Base-by-base conservation (phyloP, 2,113 vertebrate species). In the Tetrao urogallus region DNA sequence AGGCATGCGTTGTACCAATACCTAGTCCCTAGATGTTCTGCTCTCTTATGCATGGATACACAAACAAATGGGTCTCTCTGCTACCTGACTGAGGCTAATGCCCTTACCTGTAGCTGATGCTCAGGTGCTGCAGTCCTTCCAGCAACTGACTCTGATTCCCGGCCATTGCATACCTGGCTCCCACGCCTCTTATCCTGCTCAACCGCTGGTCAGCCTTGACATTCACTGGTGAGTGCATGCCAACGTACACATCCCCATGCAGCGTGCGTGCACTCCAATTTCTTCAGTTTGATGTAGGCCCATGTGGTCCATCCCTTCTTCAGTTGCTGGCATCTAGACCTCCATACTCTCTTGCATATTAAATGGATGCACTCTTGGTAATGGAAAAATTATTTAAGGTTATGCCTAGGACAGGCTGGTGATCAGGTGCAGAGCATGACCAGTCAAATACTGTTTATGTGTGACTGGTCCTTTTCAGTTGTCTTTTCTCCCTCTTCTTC, bases 261-360 rank as follows among this genome's bases (percentile, higher is more conserved):
- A 61, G n/a, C 30, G 24, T 3, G 7, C 4, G 8, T 30, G 30
- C 25, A 18, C 20, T 36, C 0, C 19, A 2, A 10, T 58, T 21
- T 65, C 21, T 50, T 66, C 14, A 30, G 21, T 38, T 54, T n/a
- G 1, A 1, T 10, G 4, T 47, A 30, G 18, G 38, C 72, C n/a
- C 8, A 11, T 22, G 11, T 4, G 6, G 8, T 42, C 52, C 8
- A 28, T 54, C 67, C 57, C 15, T 7, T 72, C 14, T 27, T 11
- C 20, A 24, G 25, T 8, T 75, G 8, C 54, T 54, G 34, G 6
- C 43, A 11, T 22, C 42, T 58, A 21, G 11, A 34, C 64, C 72
- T 86, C 42, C 19, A 4, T 45, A 16, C 2, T 32, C 3, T 6
- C 0, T 0, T 40, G 27, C 3, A 1, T 47, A 16, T 47, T 82